phyloP scores from a whole-genome alignment of 2,888 invertebrate species.

The Acrocyrtus sp. region DNA sequence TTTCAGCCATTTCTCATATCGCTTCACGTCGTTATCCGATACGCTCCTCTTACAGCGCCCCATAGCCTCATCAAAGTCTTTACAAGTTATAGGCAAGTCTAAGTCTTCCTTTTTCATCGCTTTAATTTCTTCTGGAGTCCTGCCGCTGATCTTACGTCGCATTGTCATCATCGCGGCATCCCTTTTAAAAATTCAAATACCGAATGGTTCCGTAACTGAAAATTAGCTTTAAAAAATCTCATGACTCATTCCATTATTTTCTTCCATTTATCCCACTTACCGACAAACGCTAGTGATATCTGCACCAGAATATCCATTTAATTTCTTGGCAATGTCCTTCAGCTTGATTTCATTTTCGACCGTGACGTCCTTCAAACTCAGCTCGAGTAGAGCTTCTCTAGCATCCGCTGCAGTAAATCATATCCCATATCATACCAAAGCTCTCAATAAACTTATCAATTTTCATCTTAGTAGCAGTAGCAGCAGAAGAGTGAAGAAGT shows the following conservation, averaged over 20 bases:
- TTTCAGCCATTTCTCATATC: conserved; percentile 97
- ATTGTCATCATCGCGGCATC: conserved; percentile 99
- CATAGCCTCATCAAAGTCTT: conserved; percentile 94
- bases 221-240: too few relatives aligned
- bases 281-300: conserved; percentile 73
- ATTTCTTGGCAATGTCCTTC: conserved; percentile 66
- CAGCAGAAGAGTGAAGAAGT: too few relatives aligned
- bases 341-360: conserved; percentile 68
- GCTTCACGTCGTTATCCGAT: conserved; percentile 91
- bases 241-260: too few relatives aligned
- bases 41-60: conserved; percentile 96
- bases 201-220: background rate
- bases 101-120: conserved; percentile 92
- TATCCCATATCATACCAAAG: background rate
- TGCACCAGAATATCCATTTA: conserved; percentile 72
- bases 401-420: conserved; percentile 66
- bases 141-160: conserved; percentile 91
- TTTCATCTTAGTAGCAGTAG: background rate
- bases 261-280: too few relatives aligned
- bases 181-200: conserved; percentile 68
- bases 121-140: conserved; percentile 89
- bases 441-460: too few relatives aligned
- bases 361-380: conserved; percentile 68
- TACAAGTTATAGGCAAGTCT: conserved; percentile 90
- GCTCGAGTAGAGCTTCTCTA: conserved; percentile 68